A percentile compares a stretch with the other conserved stretches of the same genome.
phyloP scores from a whole-genome alignment of 2,888 invertebrate genomes.

The Acleris emargana region DNA sequence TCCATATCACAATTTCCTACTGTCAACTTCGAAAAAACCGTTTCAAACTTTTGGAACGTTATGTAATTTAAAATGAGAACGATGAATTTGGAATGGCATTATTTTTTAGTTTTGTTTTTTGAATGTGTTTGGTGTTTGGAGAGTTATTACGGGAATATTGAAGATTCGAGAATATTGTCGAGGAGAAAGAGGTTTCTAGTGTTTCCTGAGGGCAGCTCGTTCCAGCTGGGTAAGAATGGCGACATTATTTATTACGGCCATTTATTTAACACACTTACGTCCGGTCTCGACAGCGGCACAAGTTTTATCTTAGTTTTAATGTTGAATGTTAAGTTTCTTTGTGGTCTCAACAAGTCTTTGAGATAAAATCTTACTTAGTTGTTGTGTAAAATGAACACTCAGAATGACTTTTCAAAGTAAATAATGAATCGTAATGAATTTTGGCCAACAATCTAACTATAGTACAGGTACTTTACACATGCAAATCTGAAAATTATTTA shows the following conservation, averaged over 20 bases:
- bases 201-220: constrained; percentile 85
- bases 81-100: constrained; percentile 6
- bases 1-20: constrained; percentile 57
- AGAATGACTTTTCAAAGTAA: too few species aligned
- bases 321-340: constrained; percentile 15
- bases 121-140: constrained; percentile 47
- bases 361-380: neutral
- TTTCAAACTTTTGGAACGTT: constrained; percentile 27
- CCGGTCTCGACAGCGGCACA: constrained; percentile 19
- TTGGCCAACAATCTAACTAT: too few species aligned
- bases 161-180: constrained; percentile 65
- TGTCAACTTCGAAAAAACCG: constrained; percentile 52
- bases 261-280: constrained; percentile 34
- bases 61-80: constrained; percentile 3
- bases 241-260: constrained; percentile 27
- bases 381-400: neutral
- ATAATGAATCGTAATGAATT: too few species aligned
- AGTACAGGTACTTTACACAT: too few species aligned
- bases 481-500: too few species aligned
- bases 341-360: constrained; percentile 8
- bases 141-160: constrained; percentile 44
- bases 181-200: constrained; percentile 83
- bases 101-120: neutral
- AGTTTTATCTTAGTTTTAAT: constrained; percentile 22
- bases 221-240: constrained; percentile 81